Evolutionary conservation across 2,888 invertebrate species (phyloP), one percentile per base, ranked within the genome.

Genomic region (Xanthostigma xanthostigma): DNA sequence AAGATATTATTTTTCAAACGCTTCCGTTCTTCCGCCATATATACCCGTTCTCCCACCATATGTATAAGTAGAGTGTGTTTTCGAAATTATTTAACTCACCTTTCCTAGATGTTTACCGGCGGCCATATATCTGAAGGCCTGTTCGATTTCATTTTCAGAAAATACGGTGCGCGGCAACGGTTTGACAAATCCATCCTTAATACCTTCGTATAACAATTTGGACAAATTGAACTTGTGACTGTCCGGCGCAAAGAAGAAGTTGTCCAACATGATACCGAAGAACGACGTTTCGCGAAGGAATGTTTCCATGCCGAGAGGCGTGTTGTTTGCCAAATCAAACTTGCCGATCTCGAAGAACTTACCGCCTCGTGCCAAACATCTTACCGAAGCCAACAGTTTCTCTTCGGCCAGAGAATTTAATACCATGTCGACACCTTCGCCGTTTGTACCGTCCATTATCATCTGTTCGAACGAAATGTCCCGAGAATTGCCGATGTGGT

Each of bases 351-450:
- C 90, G 44, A 90, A 64, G 65, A 91, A 91, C 49, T 80, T 71
- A 9, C 90, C 81, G 1, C 72, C 68, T 2, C 56, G 55, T 1
- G 72, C 76, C 9, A 82, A 62, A 54, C 81, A 82, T 3, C 79
- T 67, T 0, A 79, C 63, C 0, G 81, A 80, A 0, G 81, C 85
- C 59, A 78, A 74, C 1, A 95, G 72, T 65, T 95, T 95, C 42
- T 96, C 94, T 59, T 91, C 94, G 1, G 94, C 80, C 41, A 97
- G 68, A 0, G 93, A 94, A 65, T 97, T 97, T 8, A 92, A 68
- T 11, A 96, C 86, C 46, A 94, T 69, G 60, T 97, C 89, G 0
- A 97, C 95, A 37, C 95, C 94, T 56, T 74, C 73, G 10, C 95
- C 94, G 8, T 82, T 73, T 0, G 95, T 95, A 59, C 80, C 76